Conservation (phyloP, 2,888 invertebrate species). For the Pseudococcus viburni region DNA sequence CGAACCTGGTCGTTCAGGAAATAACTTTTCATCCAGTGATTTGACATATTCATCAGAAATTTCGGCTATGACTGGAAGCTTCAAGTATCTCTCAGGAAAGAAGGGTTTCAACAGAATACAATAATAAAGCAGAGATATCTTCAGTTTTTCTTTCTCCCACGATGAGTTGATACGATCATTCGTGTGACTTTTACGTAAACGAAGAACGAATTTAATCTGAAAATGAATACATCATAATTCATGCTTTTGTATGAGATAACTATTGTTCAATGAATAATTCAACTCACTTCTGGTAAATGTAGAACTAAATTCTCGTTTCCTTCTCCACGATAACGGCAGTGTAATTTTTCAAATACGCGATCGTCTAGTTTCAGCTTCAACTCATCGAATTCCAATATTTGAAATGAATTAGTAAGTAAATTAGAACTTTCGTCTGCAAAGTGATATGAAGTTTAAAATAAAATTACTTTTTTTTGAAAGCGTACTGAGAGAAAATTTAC, state of each 20-base stretch:
- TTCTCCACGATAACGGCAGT: slow-evolving; percentile 54
- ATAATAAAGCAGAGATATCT: slow-evolving; percentile 42
- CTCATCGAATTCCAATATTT: slow-evolving; percentile 32
- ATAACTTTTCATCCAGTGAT: slow-evolving; percentile 24
- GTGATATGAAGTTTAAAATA: neutral
- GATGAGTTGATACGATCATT: neutral
- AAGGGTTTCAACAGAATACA: neutral
- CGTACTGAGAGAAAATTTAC: neutral
- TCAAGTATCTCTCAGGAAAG: slow-evolving; percentile 18
- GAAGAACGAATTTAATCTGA: slow-evolving; percentile 57
- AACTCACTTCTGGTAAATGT: slow-evolving; percentile 13
- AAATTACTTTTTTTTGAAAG: neutral
- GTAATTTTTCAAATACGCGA: neutral
- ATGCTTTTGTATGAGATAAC: neutral
- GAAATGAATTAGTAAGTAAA: neutral
- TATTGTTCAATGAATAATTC: neutral
- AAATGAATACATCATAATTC: neutral
- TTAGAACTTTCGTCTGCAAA: neutral
- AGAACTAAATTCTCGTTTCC: slow-evolving; percentile 62
- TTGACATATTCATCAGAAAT: neutral
- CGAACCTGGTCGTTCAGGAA: slow-evolving; percentile 36
- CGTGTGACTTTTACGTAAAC: slow-evolving; percentile 30
- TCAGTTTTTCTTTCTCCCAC: slow-evolving; percentile 54
- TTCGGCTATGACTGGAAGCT: slow-evolving; percentile 49
- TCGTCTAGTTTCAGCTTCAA: slow-evolving; percentile 36